Base-by-base conservation (phyloP, 2,113 vertebrate genomes). In the Psammodynastes pulverulentus region DNA sequence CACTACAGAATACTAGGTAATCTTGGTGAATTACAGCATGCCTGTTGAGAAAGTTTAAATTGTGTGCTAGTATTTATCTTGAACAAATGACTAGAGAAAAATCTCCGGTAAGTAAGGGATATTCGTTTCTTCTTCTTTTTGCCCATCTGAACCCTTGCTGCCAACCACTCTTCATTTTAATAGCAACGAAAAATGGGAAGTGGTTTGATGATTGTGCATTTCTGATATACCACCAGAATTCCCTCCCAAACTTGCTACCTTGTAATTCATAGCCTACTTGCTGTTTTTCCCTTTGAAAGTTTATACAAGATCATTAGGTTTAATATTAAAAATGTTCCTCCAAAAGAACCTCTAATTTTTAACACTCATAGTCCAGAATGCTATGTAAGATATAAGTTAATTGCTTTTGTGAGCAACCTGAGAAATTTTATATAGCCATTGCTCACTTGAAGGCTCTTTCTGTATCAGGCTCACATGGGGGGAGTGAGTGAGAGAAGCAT, bases 1-100 rank as follows among this genome's bases (percentile, higher is more conserved):
- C 98, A 48, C 97, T 98, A 89, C 97, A 97, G 93, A 97, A 97
- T 86, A 96, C 97, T 92, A 98, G 98, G 99, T 99, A 93, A 97
- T 56, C 85, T 93, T 87, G 90, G 72, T 9, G 7, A 6, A 58
- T 15, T 52, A 87, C 2, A 19, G 45, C 2, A 39, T 54, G 3
- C n/a, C 17, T 58, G 49, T 49, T 86, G 43, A 53, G 0, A 1
- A 12, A 15, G 48, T 5, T 91, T 43, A 46, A 90, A 90, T 52
- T 85, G 13, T 34, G 46, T 24, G 43, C 29, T 88, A 24, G 0
- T 79, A 21, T 26, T 13, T 29, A n/a, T 79, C 10, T n/a, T 54
- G 26, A 46, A 29, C n/a, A 67, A 62, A 92, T 72, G 3, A 12
- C 4, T 12, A 24, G 53, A 43, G 34, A 54, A 17, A 48, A 52